A percentile compares a stretch with the other conserved stretches of the same genome.
Evolutionary conservation across 2,888 invertebrate genomes (phyloP).

Genomic region (Cylloceria caligata): DNA sequence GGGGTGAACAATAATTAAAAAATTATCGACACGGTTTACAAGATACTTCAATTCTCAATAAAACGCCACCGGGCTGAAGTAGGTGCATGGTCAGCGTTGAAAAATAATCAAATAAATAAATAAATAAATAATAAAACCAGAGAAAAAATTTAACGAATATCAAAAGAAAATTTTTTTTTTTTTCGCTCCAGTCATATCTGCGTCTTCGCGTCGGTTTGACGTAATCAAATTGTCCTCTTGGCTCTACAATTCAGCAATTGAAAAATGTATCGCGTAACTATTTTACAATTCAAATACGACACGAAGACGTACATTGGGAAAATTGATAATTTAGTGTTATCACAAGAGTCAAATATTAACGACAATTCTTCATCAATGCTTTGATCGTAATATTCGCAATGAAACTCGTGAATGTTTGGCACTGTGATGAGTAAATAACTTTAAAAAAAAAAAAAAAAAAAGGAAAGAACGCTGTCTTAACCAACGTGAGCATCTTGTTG

Average conservation of each 20-base stretch:
- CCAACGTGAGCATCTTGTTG: conserved; percentile 82
- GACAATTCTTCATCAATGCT: too few species aligned
- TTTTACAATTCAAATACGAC: conserved; percentile 71
- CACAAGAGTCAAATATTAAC: conserved; percentile 56
- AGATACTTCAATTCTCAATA: conserved; percentile 82
- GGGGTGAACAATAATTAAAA: conserved; percentile 58
- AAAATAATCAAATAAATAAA: conserved; percentile 45
- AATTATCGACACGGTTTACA: conserved; percentile 8
- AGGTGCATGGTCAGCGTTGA: conserved; percentile 81
- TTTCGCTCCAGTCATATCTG: conserved; percentile 73
- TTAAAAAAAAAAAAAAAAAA: neutral
- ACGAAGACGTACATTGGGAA: conserved; percentile 79
- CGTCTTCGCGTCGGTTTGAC: conserved; percentile 78
- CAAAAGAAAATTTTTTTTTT: conserved; percentile 49
- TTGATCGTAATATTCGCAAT: neutral
- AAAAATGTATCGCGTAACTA: conserved; percentile 23
- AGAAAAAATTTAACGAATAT: conserved; percentile 48
- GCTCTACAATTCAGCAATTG: neutral
- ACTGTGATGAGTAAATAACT: too few species aligned
- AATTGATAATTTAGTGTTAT: conserved; percentile 55
- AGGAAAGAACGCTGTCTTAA: conserved; percentile 62
- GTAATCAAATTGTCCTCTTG: conserved; percentile 36
- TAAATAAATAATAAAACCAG: conserved; percentile 52
- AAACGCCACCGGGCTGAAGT: conserved; percentile 84
- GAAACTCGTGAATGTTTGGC: conserved; percentile 62